Conservation (phyloP, 2,888 invertebrate species). For the Limnephilus auricula region DNA sequence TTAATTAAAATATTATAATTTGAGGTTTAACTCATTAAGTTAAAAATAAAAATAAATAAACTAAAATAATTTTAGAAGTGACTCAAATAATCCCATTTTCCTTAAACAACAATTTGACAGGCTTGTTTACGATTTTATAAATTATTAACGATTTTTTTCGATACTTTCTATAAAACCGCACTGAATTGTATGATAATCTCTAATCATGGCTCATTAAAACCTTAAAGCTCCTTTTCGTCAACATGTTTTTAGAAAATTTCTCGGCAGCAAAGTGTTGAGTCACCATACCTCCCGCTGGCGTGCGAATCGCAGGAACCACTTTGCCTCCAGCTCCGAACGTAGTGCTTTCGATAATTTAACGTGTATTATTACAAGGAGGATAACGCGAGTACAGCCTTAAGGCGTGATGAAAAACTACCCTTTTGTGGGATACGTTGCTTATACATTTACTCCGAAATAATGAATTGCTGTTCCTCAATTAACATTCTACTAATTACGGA, state of each 20-base stretch:
- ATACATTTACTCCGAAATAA: too few relatives aligned
- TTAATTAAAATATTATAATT: too few relatives aligned
- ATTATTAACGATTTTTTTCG: too few relatives aligned
- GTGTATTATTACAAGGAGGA: constrained; percentile 33
- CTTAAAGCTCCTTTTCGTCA: background rate
- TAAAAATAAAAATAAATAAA: too few relatives aligned
- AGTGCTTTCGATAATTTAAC: constrained; percentile 39
- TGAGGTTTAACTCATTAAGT: too few relatives aligned
- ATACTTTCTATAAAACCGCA: too few relatives aligned
- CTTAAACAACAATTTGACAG: too few relatives aligned
- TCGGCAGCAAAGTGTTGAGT: background rate
- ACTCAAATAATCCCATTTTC: too few relatives aligned
- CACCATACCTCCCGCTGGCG: background rate
- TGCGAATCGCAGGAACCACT: background rate
- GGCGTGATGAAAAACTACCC: background rate
- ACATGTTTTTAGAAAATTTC: background rate
- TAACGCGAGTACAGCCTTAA: background rate
- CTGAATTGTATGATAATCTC: background rate
- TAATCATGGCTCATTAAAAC: background rate
- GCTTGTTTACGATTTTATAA: too few relatives aligned
- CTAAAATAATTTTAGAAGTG: too few relatives aligned
- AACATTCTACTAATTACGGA: too few relatives aligned
- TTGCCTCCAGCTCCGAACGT: background rate
- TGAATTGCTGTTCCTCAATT: too few relatives aligned
- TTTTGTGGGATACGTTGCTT: background rate